Conservation (phyloP, 35 echinoderm and acorn worm species). For the Eucidaris tribuloides region DNA sequence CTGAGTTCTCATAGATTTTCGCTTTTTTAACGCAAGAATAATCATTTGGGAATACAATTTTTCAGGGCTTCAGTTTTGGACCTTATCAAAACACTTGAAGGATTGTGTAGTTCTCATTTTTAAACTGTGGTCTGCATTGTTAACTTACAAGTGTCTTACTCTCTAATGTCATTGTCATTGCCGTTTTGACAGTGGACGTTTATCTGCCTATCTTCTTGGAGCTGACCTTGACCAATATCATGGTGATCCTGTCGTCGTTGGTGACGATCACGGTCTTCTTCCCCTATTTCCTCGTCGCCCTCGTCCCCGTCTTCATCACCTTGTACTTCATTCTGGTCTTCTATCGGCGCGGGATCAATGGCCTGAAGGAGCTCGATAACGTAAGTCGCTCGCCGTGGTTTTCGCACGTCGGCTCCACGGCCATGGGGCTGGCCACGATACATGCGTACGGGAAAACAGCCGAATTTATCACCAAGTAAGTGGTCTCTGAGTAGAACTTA, state of each 20-base stretch:
- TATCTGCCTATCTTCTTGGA: conserved; percentile 68
- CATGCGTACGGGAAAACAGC: conserved; percentile 63
- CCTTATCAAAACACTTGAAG: no score
- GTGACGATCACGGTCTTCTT: conserved; percentile 69
- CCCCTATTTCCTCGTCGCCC: conserved; percentile 62
- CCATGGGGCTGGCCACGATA: conserved; percentile 68
- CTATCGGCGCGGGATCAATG: conserved; percentile 73
- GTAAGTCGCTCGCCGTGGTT: conserved; percentile 83
- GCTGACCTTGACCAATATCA: conserved; percentile 35
- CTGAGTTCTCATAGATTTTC: no score
- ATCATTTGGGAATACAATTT: no score
- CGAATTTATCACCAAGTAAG: conserved; percentile 71
- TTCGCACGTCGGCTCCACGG: conserved; percentile 69
- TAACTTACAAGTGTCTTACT: neutral
- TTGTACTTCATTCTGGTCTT: conserved; percentile 56
- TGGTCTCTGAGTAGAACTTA: neutral
- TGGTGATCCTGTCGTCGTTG: conserved; percentile 50
- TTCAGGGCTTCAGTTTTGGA: no score
- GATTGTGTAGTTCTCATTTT: no score
- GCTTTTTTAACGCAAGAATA: no score
- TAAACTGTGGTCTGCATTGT: no score
- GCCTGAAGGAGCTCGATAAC: conserved; percentile 78
- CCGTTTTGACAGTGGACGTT: conserved; percentile 93
- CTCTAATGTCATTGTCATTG: no score
- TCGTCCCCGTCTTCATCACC: conserved; percentile 47